Base-by-base conservation (phyloP, 2,888 invertebrate species). In the Acronicta psi region DNA sequence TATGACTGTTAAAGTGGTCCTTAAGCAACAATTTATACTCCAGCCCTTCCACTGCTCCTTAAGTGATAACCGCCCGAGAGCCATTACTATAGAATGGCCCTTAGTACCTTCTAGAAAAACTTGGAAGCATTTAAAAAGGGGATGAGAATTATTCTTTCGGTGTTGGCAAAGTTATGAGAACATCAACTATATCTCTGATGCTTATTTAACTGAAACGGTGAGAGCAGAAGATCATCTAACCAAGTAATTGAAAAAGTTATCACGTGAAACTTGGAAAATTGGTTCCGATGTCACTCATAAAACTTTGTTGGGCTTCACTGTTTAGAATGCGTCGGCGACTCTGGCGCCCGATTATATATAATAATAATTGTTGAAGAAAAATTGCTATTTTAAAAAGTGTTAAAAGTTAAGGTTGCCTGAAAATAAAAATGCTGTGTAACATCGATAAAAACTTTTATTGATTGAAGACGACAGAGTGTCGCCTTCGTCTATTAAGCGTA, bases 371-470 rank as follows among this genome's bases (percentile, higher is more conserved):
- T 25, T 25, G 8, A 11, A 7, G 7, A 13, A 34, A 5, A n/a
- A 4, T 1, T 34, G 34, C 0, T n/a, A 1, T 34, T 34, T 29
- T 29, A 29, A 2, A 11, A 11, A 0, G 1, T 5, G 45, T 31
- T 13, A 41, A 41, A 38, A 20, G 20, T 25, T 5, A 25, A 20
- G 17, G 29, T 13, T n/a, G 13, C 6, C 13, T 31, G 29, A 46
- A 45, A 81, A 88, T 83, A 75, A 85, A 90, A 89, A 88, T 68
- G 61, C 78, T 76, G 70, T 75, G 79, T 84, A 94, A 94, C 94
- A 94, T 94, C 94, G 93, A 94, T 94, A 94, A 92, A 93, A 92
- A 93, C 88, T 89, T 93, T 93, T 92, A 93, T 93, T 93, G 91
- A 91, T 90, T 84, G 86, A 87, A 89, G 90, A 85, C 90, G 91